phyloP scores from a whole-genome alignment of 2,113 vertebrate species.

The Oxyruncus cristatus region DNA sequence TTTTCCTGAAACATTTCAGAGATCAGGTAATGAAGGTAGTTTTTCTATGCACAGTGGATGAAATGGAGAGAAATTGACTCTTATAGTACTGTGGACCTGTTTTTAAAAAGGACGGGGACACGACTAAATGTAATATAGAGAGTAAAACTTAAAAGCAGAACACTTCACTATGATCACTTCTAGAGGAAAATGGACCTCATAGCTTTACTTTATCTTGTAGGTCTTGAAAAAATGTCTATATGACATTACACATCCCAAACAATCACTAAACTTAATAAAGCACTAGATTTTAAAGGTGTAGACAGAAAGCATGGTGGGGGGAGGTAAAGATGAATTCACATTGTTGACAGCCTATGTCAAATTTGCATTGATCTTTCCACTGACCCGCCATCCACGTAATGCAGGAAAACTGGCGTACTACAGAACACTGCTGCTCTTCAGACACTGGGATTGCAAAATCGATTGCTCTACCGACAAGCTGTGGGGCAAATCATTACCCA shows the following conservation, averaged over 20 bases:
- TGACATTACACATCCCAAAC: neutral
- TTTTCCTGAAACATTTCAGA: neutral
- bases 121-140: neutral
- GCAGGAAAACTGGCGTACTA: neutral
- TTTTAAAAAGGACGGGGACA: neutral
- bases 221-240: neutral
- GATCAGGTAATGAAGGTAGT: neutral
- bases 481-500: neutral
- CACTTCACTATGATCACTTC: neutral
- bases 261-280: neutral
- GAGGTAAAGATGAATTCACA: neutral
- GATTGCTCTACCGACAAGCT: neutral
- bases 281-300: neutral
- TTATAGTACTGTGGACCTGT: neutral
- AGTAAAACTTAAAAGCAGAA: neutral
- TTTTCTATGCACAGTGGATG: neutral
- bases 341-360: neutral
- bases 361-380: neutral
- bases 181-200: neutral
- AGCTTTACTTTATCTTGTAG: neutral
- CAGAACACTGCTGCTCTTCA: neutral
- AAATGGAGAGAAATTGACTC: neutral
- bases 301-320: neutral
- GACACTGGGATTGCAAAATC: neutral
- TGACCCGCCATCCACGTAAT: neutral